Evolutionary conservation across 2,113 vertebrate genomes (phyloP).

Genomic region (Emydocephalus ijimae): DNA sequence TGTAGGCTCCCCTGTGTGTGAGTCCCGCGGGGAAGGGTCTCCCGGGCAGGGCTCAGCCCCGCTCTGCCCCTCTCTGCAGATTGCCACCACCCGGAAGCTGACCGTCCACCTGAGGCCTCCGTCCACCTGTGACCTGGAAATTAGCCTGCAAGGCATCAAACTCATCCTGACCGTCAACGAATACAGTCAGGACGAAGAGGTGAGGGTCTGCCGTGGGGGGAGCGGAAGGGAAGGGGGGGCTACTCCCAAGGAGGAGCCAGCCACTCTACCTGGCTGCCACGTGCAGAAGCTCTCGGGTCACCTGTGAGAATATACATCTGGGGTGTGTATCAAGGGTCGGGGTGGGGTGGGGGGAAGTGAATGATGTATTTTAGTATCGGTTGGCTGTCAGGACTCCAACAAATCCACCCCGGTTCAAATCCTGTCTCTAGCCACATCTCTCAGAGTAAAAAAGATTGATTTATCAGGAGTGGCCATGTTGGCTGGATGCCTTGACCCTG

Average conservation of each 20-base stretch:
- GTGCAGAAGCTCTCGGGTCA: too few relatives aligned
- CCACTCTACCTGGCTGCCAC: background rate
- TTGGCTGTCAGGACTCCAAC: too few relatives aligned
- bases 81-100: constrained; percentile 87
- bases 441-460: too few relatives aligned
- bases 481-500: too few relatives aligned
- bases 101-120: constrained; percentile 93
- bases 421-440: too few relatives aligned
- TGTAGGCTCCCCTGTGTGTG: too few relatives aligned
- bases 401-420: too few relatives aligned
- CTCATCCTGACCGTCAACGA: constrained; percentile 85
- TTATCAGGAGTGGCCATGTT: too few relatives aligned
- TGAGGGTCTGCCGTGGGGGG: constrained; percentile 28
- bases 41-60: background rate
- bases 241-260: background rate
- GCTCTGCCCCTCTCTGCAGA: constrained; percentile 64
- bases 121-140: constrained; percentile 89
- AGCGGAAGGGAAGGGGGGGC: background rate
- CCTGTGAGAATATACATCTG: background rate
- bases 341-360: too few relatives aligned
- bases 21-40: background rate
- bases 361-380: too few relatives aligned
- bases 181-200: constrained; percentile 76
- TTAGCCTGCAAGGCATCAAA: constrained; percentile 90
- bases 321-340: too few relatives aligned